A percentile compares a stretch with the other conserved stretches of the same genome.
Conservation (phyloP, 2,113 vertebrate species). For the Chinchilla lanigera region DNA sequence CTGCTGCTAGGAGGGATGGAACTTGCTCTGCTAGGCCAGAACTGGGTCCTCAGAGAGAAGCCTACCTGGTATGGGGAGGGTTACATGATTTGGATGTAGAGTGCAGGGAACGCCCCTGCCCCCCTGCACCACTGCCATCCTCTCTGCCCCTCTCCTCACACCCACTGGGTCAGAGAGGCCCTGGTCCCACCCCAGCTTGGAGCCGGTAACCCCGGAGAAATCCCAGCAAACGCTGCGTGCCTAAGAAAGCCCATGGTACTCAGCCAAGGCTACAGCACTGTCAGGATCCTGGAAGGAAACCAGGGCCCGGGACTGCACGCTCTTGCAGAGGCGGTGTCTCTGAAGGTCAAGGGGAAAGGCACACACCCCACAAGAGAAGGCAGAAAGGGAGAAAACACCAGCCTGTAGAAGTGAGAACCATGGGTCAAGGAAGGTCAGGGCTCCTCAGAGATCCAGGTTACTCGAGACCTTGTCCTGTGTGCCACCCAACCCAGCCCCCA, state of each 20-base stretch:
- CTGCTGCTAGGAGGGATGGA: background rate
- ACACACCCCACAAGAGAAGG: background rate
- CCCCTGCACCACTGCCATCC: background rate
- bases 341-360: background rate
- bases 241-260: background rate
- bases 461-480: background rate
- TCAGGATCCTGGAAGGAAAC: background rate
- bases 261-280: background rate
- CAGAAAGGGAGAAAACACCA: background rate
- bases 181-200: background rate
- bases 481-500: background rate
- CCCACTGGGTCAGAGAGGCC: background rate
- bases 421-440: background rate
- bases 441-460: background rate
- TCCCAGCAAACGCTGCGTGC: background rate
- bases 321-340: background rate
- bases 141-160: background rate
- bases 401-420: background rate
- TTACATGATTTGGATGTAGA: background rate
- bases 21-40: background rate
- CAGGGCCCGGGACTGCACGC: background rate
- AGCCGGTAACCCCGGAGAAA: background rate
- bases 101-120: background rate
- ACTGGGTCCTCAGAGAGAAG: background rate
- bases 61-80: background rate